These are phyloP conservation scores for Emmelina monodactyla DNA, from an alignment of 2,888 invertebrate species.

Conservation along the genomic window DNA sequence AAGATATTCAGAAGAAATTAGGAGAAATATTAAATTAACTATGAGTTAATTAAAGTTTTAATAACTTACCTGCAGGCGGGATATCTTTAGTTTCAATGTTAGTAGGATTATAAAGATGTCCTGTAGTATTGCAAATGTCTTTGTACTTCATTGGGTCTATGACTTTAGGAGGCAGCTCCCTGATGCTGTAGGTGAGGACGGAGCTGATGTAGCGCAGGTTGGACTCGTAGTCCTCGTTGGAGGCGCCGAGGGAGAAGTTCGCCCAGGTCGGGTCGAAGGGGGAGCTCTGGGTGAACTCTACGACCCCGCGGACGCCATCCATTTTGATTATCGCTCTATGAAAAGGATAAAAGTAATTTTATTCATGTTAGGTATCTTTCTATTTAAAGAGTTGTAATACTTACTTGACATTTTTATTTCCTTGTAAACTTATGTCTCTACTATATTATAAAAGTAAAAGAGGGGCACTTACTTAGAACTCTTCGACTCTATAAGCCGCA, in stretches of 20 bases:
- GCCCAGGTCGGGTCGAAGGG: conserved; percentile 86
- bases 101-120: conserved; percentile 79
- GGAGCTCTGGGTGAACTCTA: conserved; percentile 80
- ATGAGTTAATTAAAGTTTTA: no score
- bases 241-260: conserved; percentile 72
- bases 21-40: no score
- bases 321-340: conserved; percentile 78
- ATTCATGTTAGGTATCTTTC: no score
- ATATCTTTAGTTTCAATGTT: conserved; percentile 57
- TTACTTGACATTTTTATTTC: conserved; percentile 6
- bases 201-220: conserved; percentile 78
- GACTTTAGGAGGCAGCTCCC: conserved; percentile 71
- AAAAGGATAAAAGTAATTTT: no score
- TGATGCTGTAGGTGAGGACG: conserved; percentile 74
- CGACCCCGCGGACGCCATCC: conserved; percentile 81
- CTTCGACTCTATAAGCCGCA: conserved; percentile 71
- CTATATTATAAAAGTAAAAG: background rate
- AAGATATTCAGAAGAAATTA: no score
- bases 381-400: conserved; percentile 2
- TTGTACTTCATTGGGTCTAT: conserved; percentile 25
- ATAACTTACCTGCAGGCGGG: conserved; percentile 72
- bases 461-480: conserved; percentile 71
- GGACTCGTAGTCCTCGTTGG: conserved; percentile 72
- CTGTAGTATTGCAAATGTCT: conserved; percentile 73
- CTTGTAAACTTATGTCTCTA: no score